These are phyloP conservation scores for Geodia barretti DNA, from an alignment of 37 sponge, comb jelly and placozoan genomes.

Conservation along the genomic window DNA sequence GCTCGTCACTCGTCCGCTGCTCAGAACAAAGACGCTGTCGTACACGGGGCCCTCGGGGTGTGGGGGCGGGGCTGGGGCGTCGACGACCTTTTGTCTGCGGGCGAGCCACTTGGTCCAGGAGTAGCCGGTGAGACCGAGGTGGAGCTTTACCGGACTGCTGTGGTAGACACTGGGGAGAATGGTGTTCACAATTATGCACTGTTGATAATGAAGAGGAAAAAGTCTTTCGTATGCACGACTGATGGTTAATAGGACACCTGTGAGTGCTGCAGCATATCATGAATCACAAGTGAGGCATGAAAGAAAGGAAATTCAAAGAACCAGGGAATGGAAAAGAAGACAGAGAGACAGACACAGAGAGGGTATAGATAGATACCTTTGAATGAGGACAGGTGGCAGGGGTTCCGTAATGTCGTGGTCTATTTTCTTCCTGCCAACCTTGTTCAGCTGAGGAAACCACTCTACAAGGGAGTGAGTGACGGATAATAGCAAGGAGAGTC, in stretches of 20 bases:
- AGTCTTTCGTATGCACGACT: too few species aligned
- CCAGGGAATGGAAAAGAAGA: too few species aligned
- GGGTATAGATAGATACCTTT: too few species aligned
- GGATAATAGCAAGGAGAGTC: background rate
- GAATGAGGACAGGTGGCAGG: conserved; percentile 61
- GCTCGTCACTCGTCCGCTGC: conserved; percentile 87
- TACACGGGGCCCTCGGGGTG: conserved; percentile 37
- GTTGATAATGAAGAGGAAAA: too few species aligned
- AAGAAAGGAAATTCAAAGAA: too few species aligned
- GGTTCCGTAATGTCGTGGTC: conserved; percentile 60
- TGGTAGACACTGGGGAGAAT: conserved; percentile 14
- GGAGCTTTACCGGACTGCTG: conserved; percentile 52
- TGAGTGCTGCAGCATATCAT: too few species aligned
- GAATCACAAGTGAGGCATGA: too few species aligned
- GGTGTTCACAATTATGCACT: too few species aligned
- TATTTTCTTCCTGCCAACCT: conserved; percentile 32
- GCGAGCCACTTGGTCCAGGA: background rate
- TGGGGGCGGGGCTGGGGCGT: conserved; percentile 1
- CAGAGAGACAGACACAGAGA: too few species aligned
- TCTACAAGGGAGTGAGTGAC: conserved; percentile 22
- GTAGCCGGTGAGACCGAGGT: conserved; percentile 24
- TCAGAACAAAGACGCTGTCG: conserved; percentile 84
- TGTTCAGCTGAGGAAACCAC: conserved; percentile 59
- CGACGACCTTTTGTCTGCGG: background rate
- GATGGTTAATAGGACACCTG: too few species aligned